Conservation (phyloP, 2,113 vertebrate species). For the Paramormyrops kingsleyae region DNA sequence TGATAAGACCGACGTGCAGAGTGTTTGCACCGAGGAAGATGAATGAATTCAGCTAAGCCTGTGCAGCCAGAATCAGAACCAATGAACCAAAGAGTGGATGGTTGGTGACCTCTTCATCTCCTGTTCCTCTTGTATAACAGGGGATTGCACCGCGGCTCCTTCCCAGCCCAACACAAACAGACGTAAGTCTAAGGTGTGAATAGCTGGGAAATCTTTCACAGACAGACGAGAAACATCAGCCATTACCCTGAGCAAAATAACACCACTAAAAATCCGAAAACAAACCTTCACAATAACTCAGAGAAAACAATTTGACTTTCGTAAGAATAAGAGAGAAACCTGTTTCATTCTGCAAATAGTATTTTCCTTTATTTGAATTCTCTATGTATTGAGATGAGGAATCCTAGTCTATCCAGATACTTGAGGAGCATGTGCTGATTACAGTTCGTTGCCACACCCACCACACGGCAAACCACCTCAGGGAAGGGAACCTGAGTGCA, state of each 20-base stretch:
- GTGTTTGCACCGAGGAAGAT: not conserved
- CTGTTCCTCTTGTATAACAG: slow-evolving; percentile 51
- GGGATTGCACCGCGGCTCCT: slow-evolving; percentile 57
- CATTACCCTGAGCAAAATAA: slow-evolving; percentile 15
- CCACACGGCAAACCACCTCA: no score
- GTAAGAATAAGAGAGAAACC: slow-evolving; percentile 26
- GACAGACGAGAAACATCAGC: slow-evolving; percentile 2
- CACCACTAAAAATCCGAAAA: slow-evolving; percentile 37
- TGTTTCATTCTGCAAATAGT: slow-evolving; percentile 44
- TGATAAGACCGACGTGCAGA: not conserved
- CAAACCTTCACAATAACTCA: slow-evolving; percentile 19
- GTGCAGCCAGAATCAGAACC: not conserved
- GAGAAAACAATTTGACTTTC: not conserved
- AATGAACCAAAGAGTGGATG: slow-evolving; percentile 29
- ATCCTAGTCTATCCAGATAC: slow-evolving; percentile 13
- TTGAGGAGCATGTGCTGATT: no score
- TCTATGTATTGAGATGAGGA: slow-evolving; percentile 48
- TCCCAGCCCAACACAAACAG: slow-evolving; percentile 39
- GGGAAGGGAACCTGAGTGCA: no score
- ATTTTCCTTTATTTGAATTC: slow-evolving; percentile 52
- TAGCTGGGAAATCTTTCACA: not conserved
- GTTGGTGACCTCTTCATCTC: slow-evolving; percentile 46
- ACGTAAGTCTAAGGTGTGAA: slow-evolving; percentile 24
- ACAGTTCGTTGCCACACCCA: no score
- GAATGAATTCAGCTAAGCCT: not conserved